Conservation (phyloP, 2,113 vertebrate genomes). For the Lethenteron camtschaticum region DNA sequence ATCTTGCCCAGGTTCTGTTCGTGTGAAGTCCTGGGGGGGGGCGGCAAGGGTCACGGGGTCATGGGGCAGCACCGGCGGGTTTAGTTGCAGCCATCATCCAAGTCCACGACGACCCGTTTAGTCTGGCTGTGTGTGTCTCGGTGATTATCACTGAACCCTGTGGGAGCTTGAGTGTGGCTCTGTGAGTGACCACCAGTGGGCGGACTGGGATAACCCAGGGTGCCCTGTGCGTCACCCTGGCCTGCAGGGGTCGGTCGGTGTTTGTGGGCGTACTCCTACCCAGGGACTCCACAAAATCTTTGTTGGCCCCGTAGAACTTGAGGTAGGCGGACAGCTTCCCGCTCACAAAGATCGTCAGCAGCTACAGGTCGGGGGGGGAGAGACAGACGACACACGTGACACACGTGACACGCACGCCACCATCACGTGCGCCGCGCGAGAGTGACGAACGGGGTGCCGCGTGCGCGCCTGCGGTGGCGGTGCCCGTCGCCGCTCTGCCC, state of each 20-base stretch:
- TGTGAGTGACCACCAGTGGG: too few relatives aligned
- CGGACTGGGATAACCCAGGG: not conserved
- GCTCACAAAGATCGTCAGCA: conserved; percentile 95
- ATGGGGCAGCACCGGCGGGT: too few relatives aligned
- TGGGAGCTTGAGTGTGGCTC: too few relatives aligned
- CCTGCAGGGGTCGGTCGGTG: not conserved
- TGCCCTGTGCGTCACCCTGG: not conserved
- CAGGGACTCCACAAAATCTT: conserved; percentile 96
- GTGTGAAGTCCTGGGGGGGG: conserved; percentile 46
- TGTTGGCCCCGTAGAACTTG: conserved; percentile 95
- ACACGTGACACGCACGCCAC: too few relatives aligned
- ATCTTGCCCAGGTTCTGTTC: conserved; percentile 96
- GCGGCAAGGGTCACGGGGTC: too few relatives aligned
- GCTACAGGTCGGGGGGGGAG: conserved; percentile 23
- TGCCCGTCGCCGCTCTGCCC: conserved; percentile 11
- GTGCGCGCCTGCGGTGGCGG: too few relatives aligned
- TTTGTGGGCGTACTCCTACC: conserved; percentile 31
- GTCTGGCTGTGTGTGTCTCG: too few relatives aligned
- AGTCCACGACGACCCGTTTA: too few relatives aligned
- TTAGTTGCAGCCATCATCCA: too few relatives aligned
- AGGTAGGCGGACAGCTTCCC: conserved; percentile 74
- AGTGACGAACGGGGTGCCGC: too few relatives aligned
- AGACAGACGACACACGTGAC: not conserved
- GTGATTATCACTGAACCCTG: too few relatives aligned
- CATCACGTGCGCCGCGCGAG: too few relatives aligned